These are phyloP conservation scores for Rhyacichthys aspro DNA, from an alignment of 2,797 vertebrate genomes.

Conservation along the genomic window DNA sequence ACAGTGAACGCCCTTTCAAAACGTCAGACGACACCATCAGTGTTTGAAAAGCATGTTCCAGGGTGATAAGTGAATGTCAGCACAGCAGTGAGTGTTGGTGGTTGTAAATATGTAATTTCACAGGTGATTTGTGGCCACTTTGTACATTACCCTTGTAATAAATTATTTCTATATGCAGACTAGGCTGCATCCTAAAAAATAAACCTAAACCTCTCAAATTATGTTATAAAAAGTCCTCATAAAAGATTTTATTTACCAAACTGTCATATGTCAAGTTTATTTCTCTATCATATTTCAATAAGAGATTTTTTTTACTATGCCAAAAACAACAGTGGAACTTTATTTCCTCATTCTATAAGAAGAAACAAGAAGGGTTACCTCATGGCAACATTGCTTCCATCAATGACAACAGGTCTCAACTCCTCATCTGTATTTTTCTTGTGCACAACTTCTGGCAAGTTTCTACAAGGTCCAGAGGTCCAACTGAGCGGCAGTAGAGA, in stretches of 20 bases:
- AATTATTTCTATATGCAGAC: too few relatives aligned
- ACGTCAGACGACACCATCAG: background rate
- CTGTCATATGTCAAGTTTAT: too few relatives aligned
- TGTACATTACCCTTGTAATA: too few relatives aligned
- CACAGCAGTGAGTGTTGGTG: background rate
- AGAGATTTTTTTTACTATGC: too few relatives aligned
- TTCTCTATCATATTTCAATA: too few relatives aligned
- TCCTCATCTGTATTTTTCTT: constrained; percentile 68
- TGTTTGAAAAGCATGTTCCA: background rate
- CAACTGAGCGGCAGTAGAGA: constrained; percentile 69
- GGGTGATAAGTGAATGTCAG: constrained; percentile 7
- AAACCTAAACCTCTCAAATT: too few relatives aligned
- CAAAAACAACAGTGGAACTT: too few relatives aligned
- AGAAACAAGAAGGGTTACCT: constrained; percentile 77
- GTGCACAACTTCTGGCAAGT: constrained; percentile 33
- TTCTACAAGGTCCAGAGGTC: constrained; percentile 23
- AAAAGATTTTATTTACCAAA: too few relatives aligned
- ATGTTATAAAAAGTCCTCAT: too few relatives aligned
- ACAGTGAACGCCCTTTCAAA: constrained; percentile 14
- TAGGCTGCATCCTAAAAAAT: too few relatives aligned
- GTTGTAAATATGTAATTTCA: constrained; percentile 9
- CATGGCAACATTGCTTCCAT: constrained; percentile 98
- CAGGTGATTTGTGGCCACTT: background rate
- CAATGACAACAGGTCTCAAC: constrained; percentile 90
- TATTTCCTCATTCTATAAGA: background rate